Base-by-base conservation (phyloP, 2,113 vertebrate genomes). In the Callithrix jacchus region DNA sequence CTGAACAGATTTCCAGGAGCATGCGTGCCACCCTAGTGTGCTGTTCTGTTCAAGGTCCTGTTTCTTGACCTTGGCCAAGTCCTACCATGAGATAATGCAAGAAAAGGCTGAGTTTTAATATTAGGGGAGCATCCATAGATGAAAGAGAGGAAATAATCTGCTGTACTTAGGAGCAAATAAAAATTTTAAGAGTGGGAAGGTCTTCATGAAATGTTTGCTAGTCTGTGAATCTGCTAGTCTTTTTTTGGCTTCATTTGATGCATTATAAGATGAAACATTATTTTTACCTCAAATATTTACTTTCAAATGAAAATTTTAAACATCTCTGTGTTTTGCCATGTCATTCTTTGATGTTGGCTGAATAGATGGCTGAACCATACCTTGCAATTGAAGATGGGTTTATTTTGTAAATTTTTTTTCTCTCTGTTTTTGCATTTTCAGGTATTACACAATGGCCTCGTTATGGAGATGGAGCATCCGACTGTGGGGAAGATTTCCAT, bases 381-480 rank as follows among this genome's bases (percentile, higher is more conserved):
- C 27, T 92, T 87, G 74, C 92, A 49, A 61, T 27, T 95, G 42
- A 70, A 77, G 8, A 66, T 52, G 27, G 47, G 93, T 89, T 91
- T 37, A 54, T 82, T 82, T 93, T 87, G 21, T 81, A 70, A 95
- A 40, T 49, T 89, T 27, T 90, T 79, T 93, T 90, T 81, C 52
- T 95, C 32, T 94, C 54, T 96, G 17, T 49, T 95, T 95, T 96
- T 98, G 93, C 95, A 8, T 98, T 97, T 87, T 61, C 98, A 99
- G 99, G 99, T 99, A 93, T 98, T 99, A 86, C 99, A 99, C 98
- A 99, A 99, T 98, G 98, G 97, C 8, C 99, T 99, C 30, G 94
- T 99, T 52, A 99, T 99, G 98, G 98, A 99, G 97, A 99, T 99
- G 99, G 97, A 98, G 80, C 99, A 99, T 98, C 99, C 99, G 0